Evolutionary conservation across 2,797 vertebrate species (phyloP).

Genomic region (Epinephelus awoara): DNA sequence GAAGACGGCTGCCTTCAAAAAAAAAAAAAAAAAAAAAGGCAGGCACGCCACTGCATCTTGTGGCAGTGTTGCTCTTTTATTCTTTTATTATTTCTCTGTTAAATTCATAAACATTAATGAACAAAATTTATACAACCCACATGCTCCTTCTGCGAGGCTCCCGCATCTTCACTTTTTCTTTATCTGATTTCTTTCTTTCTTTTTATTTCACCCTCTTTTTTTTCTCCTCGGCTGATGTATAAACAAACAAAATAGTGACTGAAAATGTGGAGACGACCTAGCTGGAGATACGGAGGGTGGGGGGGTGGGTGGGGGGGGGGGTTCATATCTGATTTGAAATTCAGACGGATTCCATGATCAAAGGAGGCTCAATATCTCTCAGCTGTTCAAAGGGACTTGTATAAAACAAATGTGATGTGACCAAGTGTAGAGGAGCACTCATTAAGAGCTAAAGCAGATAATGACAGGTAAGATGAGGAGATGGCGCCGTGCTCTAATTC

Average conservation of each 20-base stretch:
- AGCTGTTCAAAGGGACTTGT: conserved; percentile 97
- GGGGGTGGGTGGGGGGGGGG: conserved; percentile 56
- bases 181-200: conserved; percentile 69
- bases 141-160: conserved; percentile 65
- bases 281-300: conserved; percentile 59
- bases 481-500: conserved; percentile 82
- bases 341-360: conserved; percentile 96
- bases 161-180: conserved; percentile 66
- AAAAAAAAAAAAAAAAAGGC: conserved; percentile 26
- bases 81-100: conserved; percentile 85
- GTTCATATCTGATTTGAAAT: conserved; percentile 92
- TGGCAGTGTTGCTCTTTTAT: conserved; percentile 86
- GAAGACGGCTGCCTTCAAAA: conserved; percentile 93
- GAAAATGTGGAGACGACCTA: conserved; percentile 79
- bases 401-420: conserved; percentile 96
- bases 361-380: conserved; percentile 94
- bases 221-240: conserved; percentile 72
- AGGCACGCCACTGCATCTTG: conserved; percentile 84
- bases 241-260: conserved; percentile 87
- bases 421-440: conserved; percentile 95
- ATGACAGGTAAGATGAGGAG: conserved; percentile 92
- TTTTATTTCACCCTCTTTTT: conserved; percentile 51
- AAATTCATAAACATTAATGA: conserved; percentile 97
- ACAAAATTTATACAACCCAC: conserved; percentile 88
- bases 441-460: conserved; percentile 94